phyloP scores from a whole-genome alignment of 2,797 vertebrate genomes.

The Myotis planiceps region DNA sequence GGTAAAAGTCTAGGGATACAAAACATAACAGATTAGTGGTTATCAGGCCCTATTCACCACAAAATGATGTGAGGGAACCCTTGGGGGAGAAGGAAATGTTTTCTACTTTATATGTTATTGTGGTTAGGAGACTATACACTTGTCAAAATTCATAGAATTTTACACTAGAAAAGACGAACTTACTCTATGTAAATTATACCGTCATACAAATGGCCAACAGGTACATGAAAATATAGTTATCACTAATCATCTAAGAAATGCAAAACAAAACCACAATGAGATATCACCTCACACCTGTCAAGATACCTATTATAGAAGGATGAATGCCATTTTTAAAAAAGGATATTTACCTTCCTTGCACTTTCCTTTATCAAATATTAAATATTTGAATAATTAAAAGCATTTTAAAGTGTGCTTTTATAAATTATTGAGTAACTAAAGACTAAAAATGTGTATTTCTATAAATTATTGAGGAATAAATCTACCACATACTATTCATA shows the following conservation, averaged over 20 bases:
- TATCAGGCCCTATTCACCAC: not conserved
- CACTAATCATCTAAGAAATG: not conserved
- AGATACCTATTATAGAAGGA: not conserved
- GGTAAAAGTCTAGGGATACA: not conserved
- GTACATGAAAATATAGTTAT: not conserved
- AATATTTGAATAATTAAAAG: constrained; percentile 28
- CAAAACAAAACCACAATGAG: not conserved
- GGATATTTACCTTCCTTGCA: not conserved
- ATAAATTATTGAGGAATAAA: constrained; percentile 2
- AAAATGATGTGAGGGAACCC: not conserved
- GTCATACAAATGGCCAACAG: not conserved
- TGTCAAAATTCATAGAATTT: not conserved
- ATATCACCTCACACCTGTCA: not conserved
- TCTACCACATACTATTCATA: not conserved
- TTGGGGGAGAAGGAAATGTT: not conserved
- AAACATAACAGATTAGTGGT: not conserved
- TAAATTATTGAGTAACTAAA: not conserved
- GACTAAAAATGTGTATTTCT: not conserved
- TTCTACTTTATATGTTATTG: not conserved
- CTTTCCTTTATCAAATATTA: not conserved
- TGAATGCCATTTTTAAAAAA: not conserved
- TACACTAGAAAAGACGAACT: not conserved
- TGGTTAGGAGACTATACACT: not conserved
- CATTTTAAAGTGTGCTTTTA: not conserved
- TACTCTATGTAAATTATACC: not conserved